Base-by-base conservation (phyloP, 1,140 invertebrate genomes). In the Gonioctena quinquepunctata region DNA sequence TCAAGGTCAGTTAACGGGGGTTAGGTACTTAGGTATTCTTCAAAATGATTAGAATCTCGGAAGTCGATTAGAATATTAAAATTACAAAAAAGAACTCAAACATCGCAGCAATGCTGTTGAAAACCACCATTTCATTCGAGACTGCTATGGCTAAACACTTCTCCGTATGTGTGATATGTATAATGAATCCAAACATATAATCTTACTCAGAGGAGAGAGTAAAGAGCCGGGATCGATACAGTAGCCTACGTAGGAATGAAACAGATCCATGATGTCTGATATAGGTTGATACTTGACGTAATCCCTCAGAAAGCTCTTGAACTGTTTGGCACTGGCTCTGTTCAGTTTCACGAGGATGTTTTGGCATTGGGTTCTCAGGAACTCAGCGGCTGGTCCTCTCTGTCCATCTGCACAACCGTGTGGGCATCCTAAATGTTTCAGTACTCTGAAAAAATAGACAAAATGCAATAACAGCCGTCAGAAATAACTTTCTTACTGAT, bases 201-300 rank as follows among this genome's bases (percentile, higher is more conserved):
- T 60, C 92, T 92, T 86, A 95, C 94, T 94, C 80, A 94, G 84
- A 19, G 94, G 94, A 16, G 94, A 96, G 2, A 96, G 83, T 70
- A 95, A 85, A 2, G 91, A 90, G 70, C 90, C 90, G 23, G 94
- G 93, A 83, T 98, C 96, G 56, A 94, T 88, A 84, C 98, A 99
- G 82, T 96, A 99, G 16, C 95, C 96, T 42, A 98, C 89, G 77
- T 98, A 96, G 3, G 96, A 90, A 83, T 99, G 98, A 52, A 99
- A 92, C 79, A 98, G 94, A 77, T 99, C 96, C 2, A 99, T 82
- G 8, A 98, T 89, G 61, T 96, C 95, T 2, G 90, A 84, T 19
- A 98, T 84, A 0, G 93, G 88, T 26, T 92, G 90, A 3, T 87
- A 88, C 56, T 89, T 89, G 0, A 98, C 90, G 84, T 95, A 92